phyloP scores from a whole-genome alignment of 2,113 vertebrate species.

The Willisornis vidua region DNA sequence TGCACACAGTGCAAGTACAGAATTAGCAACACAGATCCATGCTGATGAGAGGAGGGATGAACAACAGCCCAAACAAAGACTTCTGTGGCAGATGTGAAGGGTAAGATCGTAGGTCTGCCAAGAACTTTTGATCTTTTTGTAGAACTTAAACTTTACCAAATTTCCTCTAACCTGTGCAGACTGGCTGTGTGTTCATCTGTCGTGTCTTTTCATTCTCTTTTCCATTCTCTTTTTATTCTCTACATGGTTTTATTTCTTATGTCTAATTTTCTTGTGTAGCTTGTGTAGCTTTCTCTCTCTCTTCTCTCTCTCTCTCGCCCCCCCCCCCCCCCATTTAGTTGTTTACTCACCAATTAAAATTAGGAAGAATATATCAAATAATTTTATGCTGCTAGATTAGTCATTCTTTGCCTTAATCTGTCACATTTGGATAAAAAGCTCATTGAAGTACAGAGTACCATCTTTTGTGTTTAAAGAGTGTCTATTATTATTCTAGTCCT shows the following conservation, averaged over 20 bases:
- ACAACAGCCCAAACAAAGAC: not conserved
- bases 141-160: not conserved
- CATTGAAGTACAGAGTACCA: not conserved
- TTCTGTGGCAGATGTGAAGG: not conserved
- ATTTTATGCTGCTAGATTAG: not conserved
- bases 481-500: not conserved
- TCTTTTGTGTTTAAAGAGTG: not conserved
- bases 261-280: not conserved
- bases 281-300: not conserved
- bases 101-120: not conserved
- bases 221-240: not conserved
- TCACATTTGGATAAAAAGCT: not conserved
- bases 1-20: not conserved
- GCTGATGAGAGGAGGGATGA: not conserved
- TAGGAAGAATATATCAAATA: not conserved
- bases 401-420: not conserved
- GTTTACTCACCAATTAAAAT: not conserved
- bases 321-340: not conserved
- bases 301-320: too few species aligned
- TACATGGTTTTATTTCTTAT: not conserved
- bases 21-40: conserved; percentile 3
- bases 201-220: not conserved
- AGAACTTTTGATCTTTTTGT: not conserved
- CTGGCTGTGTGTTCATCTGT: not conserved
- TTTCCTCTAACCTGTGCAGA: not conserved